Base-by-base conservation (phyloP, 2,797 vertebrate genomes). In the Babyrousa celebensis region DNA sequence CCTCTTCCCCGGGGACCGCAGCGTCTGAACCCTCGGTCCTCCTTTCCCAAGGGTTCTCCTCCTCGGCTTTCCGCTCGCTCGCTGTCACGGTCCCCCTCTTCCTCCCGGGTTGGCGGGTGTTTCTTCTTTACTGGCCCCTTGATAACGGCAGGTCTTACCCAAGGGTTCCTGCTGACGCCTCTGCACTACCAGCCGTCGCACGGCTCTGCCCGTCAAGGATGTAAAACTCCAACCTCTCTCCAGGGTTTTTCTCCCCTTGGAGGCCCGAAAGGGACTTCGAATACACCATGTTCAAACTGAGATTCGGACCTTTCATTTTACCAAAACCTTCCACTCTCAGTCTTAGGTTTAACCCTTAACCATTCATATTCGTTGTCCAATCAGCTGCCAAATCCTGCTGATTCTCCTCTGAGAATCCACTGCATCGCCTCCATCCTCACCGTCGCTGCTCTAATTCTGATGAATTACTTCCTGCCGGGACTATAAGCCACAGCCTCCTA, bases 251-350 rank as follows among this genome's bases (percentile, higher is more conserved):
- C 62, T 43, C 74, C 9, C 6, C 5, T 43, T 70, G 18, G 75
- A 54, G 32, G 12, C 60, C 25, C 62, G 62, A 90, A 36, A 87
- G 48, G 40, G n/a, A 84, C 16, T 9, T 56, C n/a, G 84, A 79
- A 93, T 75, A 52, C 14, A 54, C 56, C 56, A 74, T 29, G 17
- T 36, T 80, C 56, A 95, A 97, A 93, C 6, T 80, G 72, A 95
- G 68, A 70, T 75, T 77, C 16, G 80, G 27, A 79, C 40, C 32
- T 89, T 60, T 83, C n/a, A 54, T 77, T 77, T 85, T 70, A 80
- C 72, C 43, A 80, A 93, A 68, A 70, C 18, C 75, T 87, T 65
- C 74, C 48, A 52, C 72, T 60, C 62, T 77, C 23, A 84, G 54
- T 58, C 77, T 74, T 65, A 48, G 43, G 20, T 67, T 36, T 16